Conservation (phyloP, 2,797 vertebrate genomes). For the Netta rufina region DNA sequence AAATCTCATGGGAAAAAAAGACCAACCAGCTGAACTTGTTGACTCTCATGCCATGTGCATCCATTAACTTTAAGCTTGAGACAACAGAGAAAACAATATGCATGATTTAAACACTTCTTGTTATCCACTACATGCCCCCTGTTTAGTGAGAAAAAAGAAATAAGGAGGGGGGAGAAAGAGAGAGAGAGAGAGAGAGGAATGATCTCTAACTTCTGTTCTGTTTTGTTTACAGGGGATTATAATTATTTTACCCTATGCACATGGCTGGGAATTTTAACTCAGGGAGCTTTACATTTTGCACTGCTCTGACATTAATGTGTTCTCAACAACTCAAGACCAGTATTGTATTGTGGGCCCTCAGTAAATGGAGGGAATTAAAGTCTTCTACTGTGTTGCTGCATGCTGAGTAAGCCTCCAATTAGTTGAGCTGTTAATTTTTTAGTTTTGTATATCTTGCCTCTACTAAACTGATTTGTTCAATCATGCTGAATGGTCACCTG, state of each 20-base stretch:
- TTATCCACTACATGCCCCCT: neutral
- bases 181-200: neutral
- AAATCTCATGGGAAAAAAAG: neutral
- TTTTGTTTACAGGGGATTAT: neutral
- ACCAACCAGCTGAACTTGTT: neutral
- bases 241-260: neutral
- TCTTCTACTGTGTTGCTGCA: neutral
- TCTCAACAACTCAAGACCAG: neutral
- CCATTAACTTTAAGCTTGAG: neutral
- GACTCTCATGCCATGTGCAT: neutral
- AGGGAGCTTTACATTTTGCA: neutral
- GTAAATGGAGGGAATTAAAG: conserved; percentile 8
- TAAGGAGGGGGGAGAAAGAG: rapidly evolving
- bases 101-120: neutral
- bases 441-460: neutral
- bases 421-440: conserved; percentile 16
- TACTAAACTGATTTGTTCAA: conserved; percentile 11
- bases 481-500: neutral
- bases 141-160: neutral
- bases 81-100: neutral
- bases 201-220: neutral
- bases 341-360: neutral
- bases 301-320: neutral
- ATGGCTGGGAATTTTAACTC: neutral
- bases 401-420: conserved; percentile 9